These are phyloP conservation scores for Onchidella celtica DNA, from an alignment of 2,888 invertebrate genomes.

Conservation along the genomic window DNA sequence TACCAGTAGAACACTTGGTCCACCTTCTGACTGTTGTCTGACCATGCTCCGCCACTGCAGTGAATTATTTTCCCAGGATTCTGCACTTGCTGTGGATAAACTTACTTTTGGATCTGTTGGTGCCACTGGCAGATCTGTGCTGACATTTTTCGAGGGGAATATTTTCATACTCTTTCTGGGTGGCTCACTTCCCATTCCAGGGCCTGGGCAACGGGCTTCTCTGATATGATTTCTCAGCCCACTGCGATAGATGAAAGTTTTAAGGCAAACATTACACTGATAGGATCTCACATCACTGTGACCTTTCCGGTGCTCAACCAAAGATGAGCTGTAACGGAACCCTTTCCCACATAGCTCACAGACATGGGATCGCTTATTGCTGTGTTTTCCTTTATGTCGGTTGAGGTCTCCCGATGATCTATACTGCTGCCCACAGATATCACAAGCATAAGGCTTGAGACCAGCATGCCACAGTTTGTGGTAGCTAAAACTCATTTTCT, in stretches of 20 bases:
- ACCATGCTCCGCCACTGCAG: conserved; percentile 20
- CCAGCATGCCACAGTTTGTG: conserved; percentile 43
- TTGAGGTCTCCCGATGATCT: conserved; percentile 38
- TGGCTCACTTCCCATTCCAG: not conserved
- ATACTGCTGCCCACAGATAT: conserved; percentile 35
- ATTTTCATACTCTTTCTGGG: too few species aligned
- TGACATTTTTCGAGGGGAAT: too few species aligned
- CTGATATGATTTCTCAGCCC: conserved; percentile 27
- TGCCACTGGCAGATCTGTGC: not conserved
- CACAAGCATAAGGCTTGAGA: conserved; percentile 38
- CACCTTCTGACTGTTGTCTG: conserved; percentile 31
- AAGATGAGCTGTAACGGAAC: conserved; percentile 22
- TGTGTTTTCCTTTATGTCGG: conserved; percentile 42
- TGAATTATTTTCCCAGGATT: not conserved
- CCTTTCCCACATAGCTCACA: conserved; percentile 40
- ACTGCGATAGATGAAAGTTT: conserved; percentile 18
- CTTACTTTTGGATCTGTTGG: not conserved
- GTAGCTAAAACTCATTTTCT: conserved; percentile 28
- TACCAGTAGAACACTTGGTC: conserved; percentile 33
- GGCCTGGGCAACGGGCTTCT: conserved; percentile 31
- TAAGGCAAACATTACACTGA: conserved; percentile 16
- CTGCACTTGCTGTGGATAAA: too few species aligned
- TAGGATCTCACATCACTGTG: conserved; percentile 24
- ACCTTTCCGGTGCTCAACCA: conserved; percentile 20
- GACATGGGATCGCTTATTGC: conserved; percentile 33